Evolutionary conservation across 2,888 invertebrate species (phyloP).

Genomic region (Elegia similella): DNA sequence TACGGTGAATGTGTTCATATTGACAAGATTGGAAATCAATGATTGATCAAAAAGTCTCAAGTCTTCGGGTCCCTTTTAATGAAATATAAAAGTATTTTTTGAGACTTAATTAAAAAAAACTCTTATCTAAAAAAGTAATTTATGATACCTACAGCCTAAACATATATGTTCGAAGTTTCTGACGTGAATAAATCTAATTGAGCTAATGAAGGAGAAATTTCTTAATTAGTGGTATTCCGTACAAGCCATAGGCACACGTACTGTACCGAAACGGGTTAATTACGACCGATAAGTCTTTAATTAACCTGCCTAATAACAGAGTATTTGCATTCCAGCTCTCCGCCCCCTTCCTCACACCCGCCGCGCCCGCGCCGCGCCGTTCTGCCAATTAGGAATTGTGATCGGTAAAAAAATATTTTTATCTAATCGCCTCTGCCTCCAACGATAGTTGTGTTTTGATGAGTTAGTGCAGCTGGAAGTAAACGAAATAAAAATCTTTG

Average conservation of each 20-base stretch:
- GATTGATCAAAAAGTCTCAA: too few relatives aligned
- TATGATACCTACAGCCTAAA: background rate
- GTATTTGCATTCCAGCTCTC: slow-evolving; percentile 61
- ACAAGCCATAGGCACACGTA: slow-evolving; percentile 67
- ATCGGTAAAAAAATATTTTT: slow-evolving; percentile 41
- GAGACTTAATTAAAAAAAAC: background rate
- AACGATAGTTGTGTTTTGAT: too few relatives aligned
- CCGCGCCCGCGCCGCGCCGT: slow-evolving; percentile 35
- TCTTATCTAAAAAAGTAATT: background rate
- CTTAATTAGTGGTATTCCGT: slow-evolving; percentile 77
- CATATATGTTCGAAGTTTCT: slow-evolving; percentile 33
- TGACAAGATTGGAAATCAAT: too few relatives aligned
- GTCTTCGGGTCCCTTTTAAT: too few relatives aligned
- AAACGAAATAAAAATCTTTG: too few relatives aligned
- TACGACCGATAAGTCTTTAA: slow-evolving; percentile 78
- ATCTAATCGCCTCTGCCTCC: background rate
- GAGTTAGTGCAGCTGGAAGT: too few relatives aligned
- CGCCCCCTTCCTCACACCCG: slow-evolving; percentile 25
- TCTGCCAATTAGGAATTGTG: slow-evolving; percentile 58
- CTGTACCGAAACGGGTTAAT: slow-evolving; percentile 76
- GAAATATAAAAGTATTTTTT: background rate
- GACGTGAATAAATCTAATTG: slow-evolving; percentile 73
- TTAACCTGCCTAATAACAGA: slow-evolving; percentile 79
- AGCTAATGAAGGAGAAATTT: slow-evolving; percentile 76
- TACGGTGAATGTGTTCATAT: too few relatives aligned